Conservation (phyloP, 2,113 vertebrate genomes). For the Crotalus viridis region DNA sequence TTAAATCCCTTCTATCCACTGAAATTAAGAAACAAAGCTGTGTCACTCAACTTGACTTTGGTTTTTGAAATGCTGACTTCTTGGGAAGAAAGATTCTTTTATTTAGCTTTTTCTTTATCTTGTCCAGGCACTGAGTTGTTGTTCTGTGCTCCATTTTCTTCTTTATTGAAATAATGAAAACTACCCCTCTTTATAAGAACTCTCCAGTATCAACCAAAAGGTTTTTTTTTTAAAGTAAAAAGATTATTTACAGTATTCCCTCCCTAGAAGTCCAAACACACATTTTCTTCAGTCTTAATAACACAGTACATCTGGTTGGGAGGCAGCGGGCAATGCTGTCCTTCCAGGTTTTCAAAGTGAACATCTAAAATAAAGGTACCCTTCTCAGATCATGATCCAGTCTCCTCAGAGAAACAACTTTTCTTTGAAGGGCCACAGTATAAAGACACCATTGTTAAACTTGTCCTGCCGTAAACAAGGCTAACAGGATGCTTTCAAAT, state of each 20-base stretch:
- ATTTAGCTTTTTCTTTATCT: constrained; percentile 30
- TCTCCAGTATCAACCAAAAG: constrained; percentile 82
- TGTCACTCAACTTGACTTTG: constrained; percentile 71
- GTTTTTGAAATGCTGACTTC: constrained; percentile 65
- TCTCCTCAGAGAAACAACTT: constrained; percentile 67
- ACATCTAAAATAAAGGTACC: constrained; percentile 63
- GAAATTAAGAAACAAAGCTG: constrained; percentile 58
- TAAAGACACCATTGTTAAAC: constrained; percentile 68
- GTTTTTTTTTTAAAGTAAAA: constrained; percentile 77
- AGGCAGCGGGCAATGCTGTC: constrained; percentile 63
- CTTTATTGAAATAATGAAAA: constrained; percentile 81
- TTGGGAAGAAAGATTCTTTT: constrained; percentile 57
- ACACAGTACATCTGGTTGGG: constrained; percentile 60
- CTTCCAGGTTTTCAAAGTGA: constrained; percentile 57
- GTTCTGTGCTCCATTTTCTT: constrained; percentile 66
- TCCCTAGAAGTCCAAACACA: constrained; percentile 59
- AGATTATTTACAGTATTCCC: constrained; percentile 80
- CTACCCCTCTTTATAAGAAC: constrained; percentile 80
- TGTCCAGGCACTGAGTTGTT: constrained; percentile 71
- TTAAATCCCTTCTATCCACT: constrained; percentile 54
- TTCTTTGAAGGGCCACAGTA: constrained; percentile 60
- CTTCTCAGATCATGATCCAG: constrained; percentile 71
- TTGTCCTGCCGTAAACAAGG: constrained; percentile 66
- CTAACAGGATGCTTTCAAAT: constrained; percentile 68
- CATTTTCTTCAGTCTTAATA: constrained; percentile 61